Conservation (phyloP, 2,113 vertebrate species). For the Pleuronectes platessa region DNA sequence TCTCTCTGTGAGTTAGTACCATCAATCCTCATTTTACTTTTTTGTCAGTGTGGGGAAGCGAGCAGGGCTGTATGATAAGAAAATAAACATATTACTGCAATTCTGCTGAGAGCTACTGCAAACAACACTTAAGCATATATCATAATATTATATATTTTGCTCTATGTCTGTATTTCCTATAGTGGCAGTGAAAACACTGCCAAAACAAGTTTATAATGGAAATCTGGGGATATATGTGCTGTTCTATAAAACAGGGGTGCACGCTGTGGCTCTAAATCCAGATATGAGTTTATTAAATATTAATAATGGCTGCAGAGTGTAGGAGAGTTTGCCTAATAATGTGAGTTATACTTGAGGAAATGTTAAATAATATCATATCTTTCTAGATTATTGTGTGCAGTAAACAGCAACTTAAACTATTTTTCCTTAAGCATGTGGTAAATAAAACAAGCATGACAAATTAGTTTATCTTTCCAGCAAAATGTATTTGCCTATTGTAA, state of each 20-base stretch:
- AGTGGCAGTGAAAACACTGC: not conserved
- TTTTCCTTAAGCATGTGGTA: not conserved
- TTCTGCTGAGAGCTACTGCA: not conserved
- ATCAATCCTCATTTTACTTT: slow-evolving; percentile 62
- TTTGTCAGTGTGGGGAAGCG: slow-evolving; percentile 55
- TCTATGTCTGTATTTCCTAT: slow-evolving; percentile 4
- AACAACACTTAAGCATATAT: not conserved
- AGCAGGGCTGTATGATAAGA: not conserved
- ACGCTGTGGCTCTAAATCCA: not conserved
- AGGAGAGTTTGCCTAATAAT: not conserved
- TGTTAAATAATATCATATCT: not conserved
- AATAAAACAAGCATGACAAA: not conserved
- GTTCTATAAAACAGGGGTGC: not conserved
- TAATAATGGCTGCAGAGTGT: not conserved
- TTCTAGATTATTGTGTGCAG: not conserved
- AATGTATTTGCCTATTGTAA: not conserved
- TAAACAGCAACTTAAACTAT: no score
- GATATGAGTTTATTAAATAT: slow-evolving; percentile 14
- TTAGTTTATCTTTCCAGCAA: not conserved
- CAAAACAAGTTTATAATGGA: not conserved
- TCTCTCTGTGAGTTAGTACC: slow-evolving; percentile 50
- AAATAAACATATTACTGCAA: not conserved
- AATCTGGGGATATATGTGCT: not conserved
- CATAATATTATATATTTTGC: not conserved
- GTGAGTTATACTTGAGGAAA: not conserved